Percentiles rank a stretch among this genome's conserved stretches.
Evolutionary conservation across 2,888 invertebrate genomes (phyloP).

Genomic region (Agrotis clavis): DNA sequence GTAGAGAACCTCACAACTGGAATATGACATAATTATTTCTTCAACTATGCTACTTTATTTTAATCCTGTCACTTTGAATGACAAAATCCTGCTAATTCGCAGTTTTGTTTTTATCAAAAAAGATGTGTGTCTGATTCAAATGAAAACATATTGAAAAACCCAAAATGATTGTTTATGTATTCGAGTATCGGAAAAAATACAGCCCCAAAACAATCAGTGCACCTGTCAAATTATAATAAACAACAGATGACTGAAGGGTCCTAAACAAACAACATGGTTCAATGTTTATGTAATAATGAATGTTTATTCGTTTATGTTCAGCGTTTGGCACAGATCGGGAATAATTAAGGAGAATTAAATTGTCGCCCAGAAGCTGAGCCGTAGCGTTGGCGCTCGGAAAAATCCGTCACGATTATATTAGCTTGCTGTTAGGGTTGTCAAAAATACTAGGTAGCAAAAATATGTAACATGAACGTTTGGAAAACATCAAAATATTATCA

Average conservation of each 20-base stretch:
- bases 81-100: not conserved
- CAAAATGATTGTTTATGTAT: slow-evolving; percentile 1
- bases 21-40: too few relatives aligned
- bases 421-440: slow-evolving; percentile 28
- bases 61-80: not conserved
- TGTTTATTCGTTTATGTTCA: slow-evolving; percentile 29
- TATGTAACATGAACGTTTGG: not conserved
- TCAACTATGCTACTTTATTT: too few relatives aligned
- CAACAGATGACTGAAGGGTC: slow-evolving; percentile 3
- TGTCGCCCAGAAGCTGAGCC: slow-evolving; percentile 14
- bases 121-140: not conserved
- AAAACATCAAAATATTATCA: too few relatives aligned
- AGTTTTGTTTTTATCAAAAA: not conserved
- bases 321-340: slow-evolving; percentile 11
- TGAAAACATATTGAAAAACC: not conserved
- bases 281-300: slow-evolving; percentile 50
- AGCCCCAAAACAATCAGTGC: not conserved
- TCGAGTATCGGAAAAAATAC: not conserved
- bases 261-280: slow-evolving; percentile 27
- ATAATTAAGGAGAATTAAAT: slow-evolving; percentile 50
- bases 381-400: slow-evolving; percentile 35
- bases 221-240: slow-evolving; percentile 27
- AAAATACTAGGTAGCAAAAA: not conserved
- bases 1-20: too few relatives aligned
- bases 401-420: slow-evolving; percentile 35